phyloP scores from a whole-genome alignment of 2,888 invertebrate genomes.

The Torymus texanus region DNA sequence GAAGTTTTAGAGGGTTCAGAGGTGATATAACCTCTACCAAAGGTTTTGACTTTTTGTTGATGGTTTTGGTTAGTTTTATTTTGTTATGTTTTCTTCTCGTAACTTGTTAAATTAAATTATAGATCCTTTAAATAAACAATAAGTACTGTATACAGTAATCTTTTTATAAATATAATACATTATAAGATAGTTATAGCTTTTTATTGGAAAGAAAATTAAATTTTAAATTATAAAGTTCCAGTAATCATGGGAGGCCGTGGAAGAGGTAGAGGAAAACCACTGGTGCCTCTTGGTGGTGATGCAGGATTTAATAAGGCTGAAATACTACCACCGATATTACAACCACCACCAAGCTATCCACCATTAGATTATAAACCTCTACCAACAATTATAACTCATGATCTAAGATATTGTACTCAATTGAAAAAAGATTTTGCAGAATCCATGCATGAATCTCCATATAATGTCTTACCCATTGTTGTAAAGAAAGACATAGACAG shows the following conservation, averaged over 20 bases:
- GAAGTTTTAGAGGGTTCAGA: neutral
- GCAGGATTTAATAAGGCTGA: slow-evolving; percentile 73
- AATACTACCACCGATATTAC: slow-evolving; percentile 70
- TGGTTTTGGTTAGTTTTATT: too few relatives aligned
- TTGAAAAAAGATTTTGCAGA: slow-evolving; percentile 85
- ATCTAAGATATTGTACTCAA: slow-evolving; percentile 83
- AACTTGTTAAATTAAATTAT: too few relatives aligned
- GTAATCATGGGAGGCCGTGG: slow-evolving; percentile 72
- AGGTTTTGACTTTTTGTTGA: too few relatives aligned
- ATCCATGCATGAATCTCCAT: slow-evolving; percentile 82
- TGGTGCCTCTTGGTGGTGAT: slow-evolving; percentile 72
- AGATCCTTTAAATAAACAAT: too few relatives aligned
- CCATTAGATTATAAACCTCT: slow-evolving; percentile 75
- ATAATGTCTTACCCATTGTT: slow-evolving; percentile 73
- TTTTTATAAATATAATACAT: too few relatives aligned
- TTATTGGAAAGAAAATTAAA: slow-evolving; percentile 11
- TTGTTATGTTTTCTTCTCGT: too few relatives aligned
- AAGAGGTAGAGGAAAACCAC: slow-evolving; percentile 70
- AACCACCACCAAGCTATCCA: slow-evolving; percentile 75
- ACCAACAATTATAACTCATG: slow-evolving; percentile 71
- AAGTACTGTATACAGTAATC: too few relatives aligned
- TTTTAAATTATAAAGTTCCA: slow-evolving; percentile 6
- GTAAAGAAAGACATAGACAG: slow-evolving; percentile 71
- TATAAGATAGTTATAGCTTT: neutral
- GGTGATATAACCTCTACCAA: slow-evolving; percentile 6